Evolutionary conservation across 2,888 invertebrate genomes (phyloP), one percentile per base, ranked within the genome.

Genomic region (Hyles lineata): DNA sequence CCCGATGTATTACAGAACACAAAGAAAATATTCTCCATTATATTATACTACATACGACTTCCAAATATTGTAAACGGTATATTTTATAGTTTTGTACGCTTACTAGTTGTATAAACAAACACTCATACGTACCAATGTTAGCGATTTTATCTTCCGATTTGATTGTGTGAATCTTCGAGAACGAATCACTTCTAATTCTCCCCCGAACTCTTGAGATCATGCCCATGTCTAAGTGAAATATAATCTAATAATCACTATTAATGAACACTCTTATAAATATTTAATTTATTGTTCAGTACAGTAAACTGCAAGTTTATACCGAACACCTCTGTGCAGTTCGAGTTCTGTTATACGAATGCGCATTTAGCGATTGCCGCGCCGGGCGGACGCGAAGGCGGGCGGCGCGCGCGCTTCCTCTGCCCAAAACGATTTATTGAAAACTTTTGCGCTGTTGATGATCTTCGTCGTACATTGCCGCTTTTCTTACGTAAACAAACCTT

Each of bases 181-280:
- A 93, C 59, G 96, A 96, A 85, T 96, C 95, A 85, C 95, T 95
- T 81, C 96, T 95, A 70, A 96, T 93, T 74, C 96, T 93, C n/a
- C 96, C 96, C 69, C 96, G 94, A 81, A 96, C 96, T 83, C 96
- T 93, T 52, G 96, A 96, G 83, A 96, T 96, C 96, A 96, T 96
- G 72, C 96, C 96, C 96, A 96, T 73, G 35, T 67, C 21, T 43
- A 72, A 58, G 23, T n/a, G 17, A 32, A 58, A 19, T 71, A 76
- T 63, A 63, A 50, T 50, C 43, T 61, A 79, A 77, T 19, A 70
- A 75, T 32, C 82, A 82, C 80, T 43, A 67, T 17, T 50, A 21
- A 23, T 76, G 52, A 70, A 23, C 74, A 74, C 17, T 69, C 32
- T 8, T 19, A 35, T 63, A 23, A 43, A 43, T 70, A 19, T 58